Conservation (phyloP, 1,140 invertebrate species). For the Amyelois transitella region DNA sequence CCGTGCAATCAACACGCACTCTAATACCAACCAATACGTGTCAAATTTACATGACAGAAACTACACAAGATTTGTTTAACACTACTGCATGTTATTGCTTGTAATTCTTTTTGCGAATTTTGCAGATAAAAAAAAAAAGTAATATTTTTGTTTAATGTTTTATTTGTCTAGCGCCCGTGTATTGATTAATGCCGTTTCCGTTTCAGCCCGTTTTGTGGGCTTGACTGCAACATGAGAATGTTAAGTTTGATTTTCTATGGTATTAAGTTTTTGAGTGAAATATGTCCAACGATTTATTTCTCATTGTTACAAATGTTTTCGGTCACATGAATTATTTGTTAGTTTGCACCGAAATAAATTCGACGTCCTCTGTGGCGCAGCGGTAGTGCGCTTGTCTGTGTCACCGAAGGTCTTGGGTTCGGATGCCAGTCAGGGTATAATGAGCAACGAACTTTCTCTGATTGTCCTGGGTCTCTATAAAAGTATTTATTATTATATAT, state of each 20-base stretch:
- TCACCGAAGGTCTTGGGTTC: too few species aligned
- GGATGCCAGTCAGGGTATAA: too few species aligned
- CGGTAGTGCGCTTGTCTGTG: too few species aligned
- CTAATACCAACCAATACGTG: constrained; percentile 28
- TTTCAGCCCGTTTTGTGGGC: constrained; percentile 45
- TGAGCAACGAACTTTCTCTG: too few species aligned
- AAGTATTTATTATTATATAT: too few species aligned
- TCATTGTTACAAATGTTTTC: constrained; percentile 7
- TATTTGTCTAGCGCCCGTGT: constrained; percentile 51
- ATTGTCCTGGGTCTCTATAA: too few species aligned
- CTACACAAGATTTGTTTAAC: constrained; percentile 32
- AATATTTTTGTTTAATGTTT: constrained; percentile 45
- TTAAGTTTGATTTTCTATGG: constrained; percentile 22
- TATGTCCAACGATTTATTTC: constrained; percentile 22
- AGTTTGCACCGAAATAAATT: not conserved
- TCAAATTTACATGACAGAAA: constrained; percentile 23
- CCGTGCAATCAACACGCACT: constrained; percentile 25
- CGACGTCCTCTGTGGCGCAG: not conserved
- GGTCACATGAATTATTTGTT: constrained; percentile 3
- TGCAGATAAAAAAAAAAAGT: constrained; percentile 30
- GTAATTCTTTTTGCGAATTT: constrained; percentile 72
- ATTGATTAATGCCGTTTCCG: constrained; percentile 65
- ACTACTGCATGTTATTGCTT: constrained; percentile 70
- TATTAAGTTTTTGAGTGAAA: constrained; percentile 27
- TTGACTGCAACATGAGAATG: constrained; percentile 54